Percentiles rank a stretch among this genome's conserved stretches.
These are phyloP conservation scores for Malurus melanocephalus DNA, from an alignment of 2,113 vertebrate species.

Conservation along the genomic window DNA sequence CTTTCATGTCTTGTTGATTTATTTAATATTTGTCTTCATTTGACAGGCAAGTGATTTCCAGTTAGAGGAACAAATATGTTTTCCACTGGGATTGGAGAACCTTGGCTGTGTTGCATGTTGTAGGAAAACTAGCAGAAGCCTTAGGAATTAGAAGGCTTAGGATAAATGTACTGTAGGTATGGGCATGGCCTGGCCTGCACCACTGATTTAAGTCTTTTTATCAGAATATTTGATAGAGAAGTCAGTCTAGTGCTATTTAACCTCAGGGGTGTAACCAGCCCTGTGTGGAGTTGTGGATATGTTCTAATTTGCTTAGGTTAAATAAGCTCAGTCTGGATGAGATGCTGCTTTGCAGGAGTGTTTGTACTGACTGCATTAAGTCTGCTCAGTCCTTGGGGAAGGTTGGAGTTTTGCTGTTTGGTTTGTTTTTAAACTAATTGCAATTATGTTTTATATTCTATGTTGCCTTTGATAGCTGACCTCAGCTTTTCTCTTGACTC, in stretches of 20 bases:
- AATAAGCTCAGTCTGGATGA: not conserved
- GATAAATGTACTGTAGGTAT: not conserved
- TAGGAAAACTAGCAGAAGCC: not conserved
- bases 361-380: not conserved
- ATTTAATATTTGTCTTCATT: not conserved
- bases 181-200: not conserved
- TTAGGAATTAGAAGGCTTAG: not conserved
- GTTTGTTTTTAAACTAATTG: not conserved
- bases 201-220: not conserved
- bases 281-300: fast-evolving
- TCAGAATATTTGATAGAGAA: not conserved
- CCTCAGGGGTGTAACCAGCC: fast-evolving
- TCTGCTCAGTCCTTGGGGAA: not conserved
- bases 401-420: not conserved
- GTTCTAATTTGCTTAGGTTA: not conserved
- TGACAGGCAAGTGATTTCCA: not conserved
- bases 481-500: not conserved
- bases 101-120: not conserved
- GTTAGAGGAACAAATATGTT: not conserved
- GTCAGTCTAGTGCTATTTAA: not conserved
- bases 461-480: not conserved
- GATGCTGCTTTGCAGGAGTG: not conserved
- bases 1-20: not conserved
- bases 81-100: not conserved
- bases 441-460: not conserved